Evolutionary conservation across 2,888 invertebrate species (phyloP), one percentile per base, ranked within the genome.

Genomic region (Epinotia demarniana): DNA sequence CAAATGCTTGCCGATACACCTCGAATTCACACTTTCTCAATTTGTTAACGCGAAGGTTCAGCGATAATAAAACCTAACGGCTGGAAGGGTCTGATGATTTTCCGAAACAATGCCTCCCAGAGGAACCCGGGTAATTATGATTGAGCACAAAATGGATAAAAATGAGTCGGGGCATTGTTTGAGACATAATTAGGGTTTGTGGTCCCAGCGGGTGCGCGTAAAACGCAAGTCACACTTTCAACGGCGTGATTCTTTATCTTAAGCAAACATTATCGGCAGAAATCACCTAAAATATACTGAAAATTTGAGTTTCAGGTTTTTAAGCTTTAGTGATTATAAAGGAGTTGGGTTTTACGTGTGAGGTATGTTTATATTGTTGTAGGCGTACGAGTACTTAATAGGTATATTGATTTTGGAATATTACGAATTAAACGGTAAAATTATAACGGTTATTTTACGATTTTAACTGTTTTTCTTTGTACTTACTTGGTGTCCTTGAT

Each of bases 101-200:
- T 86, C 86, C 84, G 83, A 81, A 86, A 88, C 87, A 89, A 90
- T 87, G 89, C 86, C 83, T 90, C 92, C 92, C 90, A 79, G 78
- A 87, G 92, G 92, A 88, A 80, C 80, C 80, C 83, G 80, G 88
- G 88, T 93, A 93, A 94, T 94, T 94, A 93, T 93, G 93, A 94
- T 94, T 92, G 93, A 94, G 93, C 92, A 90, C 88, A 91, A 91
- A 93, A 92, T 89, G 91, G 92, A 89, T 94, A 93, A 94, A 94
- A 94, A 94, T 93, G 87, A 91, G 88, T 85, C 80, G 82, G 85
- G 82, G 90, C 86, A 91, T 93, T 94, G 93, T 94, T 93, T 92
- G 92, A 89, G 88, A 86, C 87, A 87, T 93, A 94, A 94, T 94
- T 94, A 93, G 86, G 92, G 93, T 93, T 92, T 92, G 93, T 92